Base-by-base conservation (phyloP, 2,797 vertebrate genomes). In the Neomorphus geoffroyi region DNA sequence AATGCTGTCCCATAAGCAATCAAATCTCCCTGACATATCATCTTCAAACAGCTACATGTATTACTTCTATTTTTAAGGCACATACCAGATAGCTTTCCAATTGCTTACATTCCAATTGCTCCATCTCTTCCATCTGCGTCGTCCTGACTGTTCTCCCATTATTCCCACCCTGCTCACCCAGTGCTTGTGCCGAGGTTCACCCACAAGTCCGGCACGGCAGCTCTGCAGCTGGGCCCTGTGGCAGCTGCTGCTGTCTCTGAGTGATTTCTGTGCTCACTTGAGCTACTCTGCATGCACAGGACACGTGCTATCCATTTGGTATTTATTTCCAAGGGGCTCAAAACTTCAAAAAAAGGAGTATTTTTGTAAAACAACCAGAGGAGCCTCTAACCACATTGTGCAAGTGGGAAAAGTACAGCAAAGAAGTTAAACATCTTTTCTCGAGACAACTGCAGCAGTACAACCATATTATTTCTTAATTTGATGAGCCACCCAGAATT, bases 221-320 rank as follows among this genome's bases (percentile, higher is more conserved):
- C 69, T 56, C 65, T 46, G 51, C 64, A 82, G 83, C 51, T 54
- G 86, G 41, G 64, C 37, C 39, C 35, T 27, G 33, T 2, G 1
- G 64, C 72, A 78, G 56, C 67, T 43, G 13, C 4, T 50, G 72
- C 79, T 32, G 37, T 13, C 69, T 54, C 4, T 2, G 30, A 54
- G 27, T 0, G 0, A 30, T 7, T 84, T 62, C 64, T 58, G 61
- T 26, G 41, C 78, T 91, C 41, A 5, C 57, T 45, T 19, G 18
- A 56, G 41, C 65, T 71, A 18, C 16, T 81, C 80, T 39, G 24
- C 43, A 51, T 2, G 35, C 39, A 57, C 32, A n/a, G 27, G 53
- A 24, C 54, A n/a, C 1, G 12, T 6, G 21, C 32, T 6, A 50
- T 13, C 41, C 50, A 12, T 3, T 13, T 0, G 0, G 10, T 7